phyloP scores from a whole-genome alignment of 2,797 vertebrate species.

The Acanthurus tractus region DNA sequence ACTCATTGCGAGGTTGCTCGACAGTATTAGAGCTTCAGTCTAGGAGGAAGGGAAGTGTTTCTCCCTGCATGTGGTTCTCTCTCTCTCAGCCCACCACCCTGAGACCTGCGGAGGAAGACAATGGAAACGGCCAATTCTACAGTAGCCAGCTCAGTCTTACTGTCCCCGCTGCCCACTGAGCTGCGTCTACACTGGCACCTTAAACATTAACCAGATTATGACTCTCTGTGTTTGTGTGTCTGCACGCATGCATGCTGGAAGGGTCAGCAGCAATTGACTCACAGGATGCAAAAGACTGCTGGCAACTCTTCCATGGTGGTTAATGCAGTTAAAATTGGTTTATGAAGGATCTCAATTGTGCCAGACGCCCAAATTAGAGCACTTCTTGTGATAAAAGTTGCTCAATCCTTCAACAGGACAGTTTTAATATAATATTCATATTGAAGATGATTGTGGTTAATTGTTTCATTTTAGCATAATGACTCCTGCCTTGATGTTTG shows the following conservation, averaged over 20 bases:
- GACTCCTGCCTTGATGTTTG: neutral
- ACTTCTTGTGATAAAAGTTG: slow-evolving; percentile 5
- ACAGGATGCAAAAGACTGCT: slow-evolving; percentile 14
- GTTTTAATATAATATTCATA: neutral
- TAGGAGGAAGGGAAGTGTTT: slow-evolving; percentile 61
- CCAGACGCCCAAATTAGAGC: neutral
- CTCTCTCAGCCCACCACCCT: slow-evolving; percentile 57
- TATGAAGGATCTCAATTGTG: slow-evolving; percentile 15
- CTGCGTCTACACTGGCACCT: slow-evolving; percentile 63
- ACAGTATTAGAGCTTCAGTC: slow-evolving; percentile 60
- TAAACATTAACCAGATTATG: slow-evolving; percentile 79
- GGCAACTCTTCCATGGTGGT: slow-evolving; percentile 10
- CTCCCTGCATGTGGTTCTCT: slow-evolving; percentile 67
- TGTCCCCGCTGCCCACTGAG: slow-evolving; percentile 82
- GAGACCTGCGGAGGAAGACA: slow-evolving; percentile 69
- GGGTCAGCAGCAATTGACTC: slow-evolving; percentile 34
- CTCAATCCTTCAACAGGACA: neutral
- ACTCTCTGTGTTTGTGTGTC: slow-evolving; percentile 43
- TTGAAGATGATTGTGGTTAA: slow-evolving; percentile 20
- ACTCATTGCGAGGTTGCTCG: slow-evolving; percentile 55
- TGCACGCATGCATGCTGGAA: slow-evolving; percentile 20
- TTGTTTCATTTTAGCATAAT: neutral
- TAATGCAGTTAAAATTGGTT: slow-evolving; percentile 9
- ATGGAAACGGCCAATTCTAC: slow-evolving; percentile 68
- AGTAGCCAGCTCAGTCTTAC: slow-evolving; percentile 80